Conservation (phyloP, 2,113 vertebrate species). For the Nanorana parkeri region DNA sequence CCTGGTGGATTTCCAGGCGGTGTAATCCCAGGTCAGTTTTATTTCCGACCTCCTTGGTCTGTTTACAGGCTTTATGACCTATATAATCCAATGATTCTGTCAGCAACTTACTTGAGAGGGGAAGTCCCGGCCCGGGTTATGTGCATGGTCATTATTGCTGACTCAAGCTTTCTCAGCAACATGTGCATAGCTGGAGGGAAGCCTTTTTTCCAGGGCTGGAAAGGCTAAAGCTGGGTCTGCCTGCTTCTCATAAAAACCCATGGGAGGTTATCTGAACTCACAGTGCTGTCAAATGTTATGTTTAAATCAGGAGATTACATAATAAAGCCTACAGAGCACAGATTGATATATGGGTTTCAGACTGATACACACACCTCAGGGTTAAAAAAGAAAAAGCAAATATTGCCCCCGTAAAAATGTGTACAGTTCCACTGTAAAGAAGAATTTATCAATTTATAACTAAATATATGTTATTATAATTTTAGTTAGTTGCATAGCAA, state of each 20-base stretch:
- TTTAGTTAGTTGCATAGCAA: too few species aligned
- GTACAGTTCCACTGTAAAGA: neutral
- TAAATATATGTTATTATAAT: too few species aligned
- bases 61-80: neutral
- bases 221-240: slow-evolving; percentile 13
- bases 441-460: neutral
- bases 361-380: neutral
- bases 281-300: neutral
- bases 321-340: slow-evolving; percentile 26
- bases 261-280: neutral
- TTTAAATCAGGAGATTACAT: slow-evolving; percentile 6
- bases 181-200: slow-evolving; percentile 26
- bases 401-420: neutral
- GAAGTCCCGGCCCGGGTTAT: neutral
- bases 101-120: neutral
- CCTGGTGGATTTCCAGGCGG: slow-evolving; percentile 47
- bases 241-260: slow-evolving; percentile 1
- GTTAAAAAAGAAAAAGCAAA: neutral
- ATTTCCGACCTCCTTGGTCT: neutral
- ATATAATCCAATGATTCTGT: neutral
- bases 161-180: slow-evolving; percentile 10
- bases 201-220: slow-evolving; percentile 22
- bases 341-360: neutral
- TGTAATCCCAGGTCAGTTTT: slow-evolving; percentile 36
- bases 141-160: slow-evolving; percentile 21